Evolutionary conservation across 37 sponge, comb jelly and placozoan genomes (phyloP).

Genomic region (Bolinopsis microptera): DNA sequence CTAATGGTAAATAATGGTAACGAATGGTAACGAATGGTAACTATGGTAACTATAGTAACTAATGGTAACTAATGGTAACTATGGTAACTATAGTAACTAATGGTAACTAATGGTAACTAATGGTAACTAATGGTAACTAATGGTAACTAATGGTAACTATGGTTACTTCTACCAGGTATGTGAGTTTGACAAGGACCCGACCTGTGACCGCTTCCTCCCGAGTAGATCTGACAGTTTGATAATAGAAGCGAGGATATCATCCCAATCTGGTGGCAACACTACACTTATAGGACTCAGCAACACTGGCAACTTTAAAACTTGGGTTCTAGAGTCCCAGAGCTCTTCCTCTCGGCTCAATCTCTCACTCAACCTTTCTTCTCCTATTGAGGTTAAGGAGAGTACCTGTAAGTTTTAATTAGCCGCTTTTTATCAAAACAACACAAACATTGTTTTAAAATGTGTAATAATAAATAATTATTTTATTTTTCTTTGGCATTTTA

Average conservation of each 20-base stretch:
- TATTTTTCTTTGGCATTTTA: too few species aligned
- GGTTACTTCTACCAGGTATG: slow-evolving; percentile 4
- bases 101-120: too few species aligned
- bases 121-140: too few species aligned
- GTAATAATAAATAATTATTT: too few species aligned
- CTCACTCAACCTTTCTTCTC: background rate
- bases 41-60: too few species aligned
- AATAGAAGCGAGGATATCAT: slow-evolving; percentile 17
- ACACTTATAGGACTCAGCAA: slow-evolving; percentile 4
- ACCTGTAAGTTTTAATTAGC: background rate
- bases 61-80: too few species aligned
- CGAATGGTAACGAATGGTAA: too few species aligned
- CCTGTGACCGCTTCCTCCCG: background rate
- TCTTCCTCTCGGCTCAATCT: slow-evolving; percentile 11
- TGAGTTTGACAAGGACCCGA: slow-evolving; percentile 22
- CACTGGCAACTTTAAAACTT: background rate
- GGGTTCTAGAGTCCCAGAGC: background rate
- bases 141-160: too few species aligned
- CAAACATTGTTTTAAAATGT: background rate
- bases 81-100: too few species aligned
- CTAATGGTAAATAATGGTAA: too few species aligned
- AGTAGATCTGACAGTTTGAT: background rate
- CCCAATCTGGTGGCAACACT: background rate
- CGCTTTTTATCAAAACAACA: too few species aligned
- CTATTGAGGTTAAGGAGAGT: background rate